Evolutionary conservation across 2,113 vertebrate species (phyloP), one percentile per base, ranked within the genome.

Genomic region (Arenaria interpres): DNA sequence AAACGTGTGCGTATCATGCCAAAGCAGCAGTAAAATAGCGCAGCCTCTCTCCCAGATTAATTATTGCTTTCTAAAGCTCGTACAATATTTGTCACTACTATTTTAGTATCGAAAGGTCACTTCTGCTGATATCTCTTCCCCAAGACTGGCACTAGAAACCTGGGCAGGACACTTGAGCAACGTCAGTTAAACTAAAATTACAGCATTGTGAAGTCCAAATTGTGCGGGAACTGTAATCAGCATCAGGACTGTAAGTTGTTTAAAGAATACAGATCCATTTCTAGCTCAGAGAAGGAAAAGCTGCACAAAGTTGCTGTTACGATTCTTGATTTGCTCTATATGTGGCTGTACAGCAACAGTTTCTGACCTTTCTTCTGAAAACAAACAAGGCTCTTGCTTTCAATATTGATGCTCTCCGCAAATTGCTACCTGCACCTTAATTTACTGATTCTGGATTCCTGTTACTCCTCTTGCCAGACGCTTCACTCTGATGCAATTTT

Each of bases 1-100:
- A 28, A 25, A 56, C 10, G 39, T 9, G 12, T 3, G 37, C 1
- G 0, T n/a, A 9, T n/a, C 24, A 1, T 6, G 30, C 10, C 53
- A 24, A 35, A 59, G 73, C 63, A 50, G 35, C 43, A 51, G 16
- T 12, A 57, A 41, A 57, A 67, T 15, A 23, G 30, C 2, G 2
- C 30, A 63, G 45, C 18, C 51, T 51, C 35, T 24, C 43, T n/a
- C 19, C 5, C 5, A 27, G 39, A 18, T 64, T n/a, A n/a, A 63
- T 39, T n/a, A 24, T 10, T 30, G 35, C 30, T 30, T n/a, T 37
- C 24, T n/a, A 30, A n/a, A 56, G 59, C 41, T 30, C 8, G 17
- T 15, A 4, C 25, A 23, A 23, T 11, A 27, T 37, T 18, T 0
- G 0, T 32, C 23, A 5, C 14, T 18, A 6, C 27, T 37, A 4